A percentile compares a stretch with the other conserved stretches of the same genome.
Conservation (phyloP, 2,113 vertebrate species). For the Columba livia region DNA sequence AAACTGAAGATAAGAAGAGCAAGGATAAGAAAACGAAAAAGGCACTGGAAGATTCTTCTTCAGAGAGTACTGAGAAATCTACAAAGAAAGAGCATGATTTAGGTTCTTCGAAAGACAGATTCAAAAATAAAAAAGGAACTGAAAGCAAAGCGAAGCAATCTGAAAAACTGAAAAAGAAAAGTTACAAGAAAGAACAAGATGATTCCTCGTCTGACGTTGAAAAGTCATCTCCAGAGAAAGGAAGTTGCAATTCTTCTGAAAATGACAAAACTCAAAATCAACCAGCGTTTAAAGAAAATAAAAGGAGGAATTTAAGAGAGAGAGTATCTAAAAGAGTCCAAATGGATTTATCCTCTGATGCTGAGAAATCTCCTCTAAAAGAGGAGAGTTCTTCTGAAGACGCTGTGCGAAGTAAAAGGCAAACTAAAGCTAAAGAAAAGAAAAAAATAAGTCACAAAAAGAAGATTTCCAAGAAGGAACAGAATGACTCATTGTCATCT, state of each 20-base stretch:
- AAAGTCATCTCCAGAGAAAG: slow-evolving; percentile 56
- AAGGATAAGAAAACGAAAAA: slow-evolving; percentile 64
- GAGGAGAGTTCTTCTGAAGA: slow-evolving; percentile 69
- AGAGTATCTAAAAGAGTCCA: slow-evolving; percentile 49
- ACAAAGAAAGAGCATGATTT: slow-evolving; percentile 41
- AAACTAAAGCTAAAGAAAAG: slow-evolving; percentile 64
- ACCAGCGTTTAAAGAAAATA: slow-evolving; percentile 29
- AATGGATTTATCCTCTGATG: slow-evolving; percentile 68
- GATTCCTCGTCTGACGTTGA: slow-evolving; percentile 62
- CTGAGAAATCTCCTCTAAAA: slow-evolving; percentile 69
- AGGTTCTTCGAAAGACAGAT: slow-evolving; percentile 54
- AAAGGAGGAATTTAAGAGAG: slow-evolving; percentile 56
- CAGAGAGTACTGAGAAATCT: slow-evolving; percentile 60
- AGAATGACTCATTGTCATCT: slow-evolving; percentile 68
- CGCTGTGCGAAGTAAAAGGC: slow-evolving; percentile 34
- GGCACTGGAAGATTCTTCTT: slow-evolving; percentile 52
- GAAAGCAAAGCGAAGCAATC: slow-evolving; percentile 52
- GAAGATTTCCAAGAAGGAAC: slow-evolving; percentile 64
- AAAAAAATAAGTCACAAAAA: slow-evolving; percentile 72
- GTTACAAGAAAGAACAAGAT: slow-evolving; percentile 57
- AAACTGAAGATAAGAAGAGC: slow-evolving; percentile 40
- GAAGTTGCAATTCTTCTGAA: slow-evolving; percentile 68
- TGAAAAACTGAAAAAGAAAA: slow-evolving; percentile 62
- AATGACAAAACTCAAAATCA: slow-evolving; percentile 61
- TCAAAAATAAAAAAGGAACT: slow-evolving; percentile 24